These are phyloP conservation scores for Anastrepha ludens DNA, from an alignment of 1,140 invertebrate genomes.

Conservation along the genomic window DNA sequence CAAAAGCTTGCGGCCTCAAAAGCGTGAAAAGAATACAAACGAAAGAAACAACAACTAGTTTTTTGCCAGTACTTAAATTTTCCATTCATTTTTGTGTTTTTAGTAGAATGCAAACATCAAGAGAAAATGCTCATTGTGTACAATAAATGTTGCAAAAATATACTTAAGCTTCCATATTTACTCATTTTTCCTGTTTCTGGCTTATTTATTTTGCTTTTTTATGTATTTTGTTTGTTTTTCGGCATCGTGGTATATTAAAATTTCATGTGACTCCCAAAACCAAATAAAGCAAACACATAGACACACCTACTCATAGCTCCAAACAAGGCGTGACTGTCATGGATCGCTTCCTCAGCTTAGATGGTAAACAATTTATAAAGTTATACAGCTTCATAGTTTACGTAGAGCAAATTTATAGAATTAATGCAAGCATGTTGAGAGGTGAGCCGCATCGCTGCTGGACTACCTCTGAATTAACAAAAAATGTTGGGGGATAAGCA, in stretches of 20 bases:
- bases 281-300: background rate
- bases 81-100: background rate
- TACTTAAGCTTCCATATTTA: no score
- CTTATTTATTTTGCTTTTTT: background rate
- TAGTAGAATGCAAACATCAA: background rate
- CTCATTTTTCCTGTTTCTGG: background rate
- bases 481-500: no score
- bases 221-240: background rate
- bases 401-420: no score
- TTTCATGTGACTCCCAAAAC: constrained; percentile 20
- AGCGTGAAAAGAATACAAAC: background rate
- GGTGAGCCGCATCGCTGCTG: no score
- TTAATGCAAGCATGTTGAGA: no score
- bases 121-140: background rate
- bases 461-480: no score
- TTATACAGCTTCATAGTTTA: no score
- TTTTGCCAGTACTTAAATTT: background rate
- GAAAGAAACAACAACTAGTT: no score
- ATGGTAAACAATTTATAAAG: no score
- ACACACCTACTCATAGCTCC: background rate
- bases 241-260: constrained; percentile 13
- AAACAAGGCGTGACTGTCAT: no score
- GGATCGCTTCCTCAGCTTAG: no score
- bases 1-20: background rate
- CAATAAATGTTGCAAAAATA: background rate